Base-by-base conservation (phyloP, 2,888 invertebrate genomes). In the Escarpia spicata region DNA sequence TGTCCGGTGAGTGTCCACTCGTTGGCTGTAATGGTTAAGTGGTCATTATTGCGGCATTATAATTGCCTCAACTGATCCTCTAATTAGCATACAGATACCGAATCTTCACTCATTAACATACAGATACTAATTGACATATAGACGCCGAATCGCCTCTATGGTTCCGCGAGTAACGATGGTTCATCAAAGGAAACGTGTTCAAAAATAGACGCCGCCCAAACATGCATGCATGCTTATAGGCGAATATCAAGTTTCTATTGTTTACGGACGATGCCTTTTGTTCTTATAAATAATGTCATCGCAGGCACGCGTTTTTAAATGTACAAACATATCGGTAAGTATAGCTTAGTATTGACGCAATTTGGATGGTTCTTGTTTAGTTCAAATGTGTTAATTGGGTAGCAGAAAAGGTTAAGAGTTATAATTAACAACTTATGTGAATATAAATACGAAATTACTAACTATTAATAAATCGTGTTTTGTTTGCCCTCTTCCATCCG, bases 1-100 rank as follows among this genome's bases (percentile, higher is more conserved):
- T 75, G 75, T 75, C 75, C 75, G n/a, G 19, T 75, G 75, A 75
- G 75, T 75, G 75, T 75, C 75, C 75, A 75, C 75, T 75, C 75
- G 75, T 26, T 6, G 75, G 75, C 75, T 26, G 26, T 26, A 75
- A n/a, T 26, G n/a, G n/a, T 75, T 75, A 75, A 75, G 75, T 75
- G 75, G n/a, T 75, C 75, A 26, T 75, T 75, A 75, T 26, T 0
- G 75, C 75, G n/a, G 75, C 26, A 75, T 75, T 19, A 75, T 75
- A 75, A 75, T 75, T 75, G 75, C 75, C 75, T 75, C 75, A 75
- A 75, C 75, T 19, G 75, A n/a, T 26, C 75, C 75, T 75, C 75
- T 75, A 19, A 75, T 75, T 75, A 75, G 75, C 75, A 75, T 52
- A 26, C 75, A 75, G 75, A 75, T 75, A n/a, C 75, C 75, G 75